Percentiles rank a stretch among this genome's conserved stretches.
phyloP scores from a whole-genome alignment of 2,888 invertebrate species.

The Standfussiana lucernea region DNA sequence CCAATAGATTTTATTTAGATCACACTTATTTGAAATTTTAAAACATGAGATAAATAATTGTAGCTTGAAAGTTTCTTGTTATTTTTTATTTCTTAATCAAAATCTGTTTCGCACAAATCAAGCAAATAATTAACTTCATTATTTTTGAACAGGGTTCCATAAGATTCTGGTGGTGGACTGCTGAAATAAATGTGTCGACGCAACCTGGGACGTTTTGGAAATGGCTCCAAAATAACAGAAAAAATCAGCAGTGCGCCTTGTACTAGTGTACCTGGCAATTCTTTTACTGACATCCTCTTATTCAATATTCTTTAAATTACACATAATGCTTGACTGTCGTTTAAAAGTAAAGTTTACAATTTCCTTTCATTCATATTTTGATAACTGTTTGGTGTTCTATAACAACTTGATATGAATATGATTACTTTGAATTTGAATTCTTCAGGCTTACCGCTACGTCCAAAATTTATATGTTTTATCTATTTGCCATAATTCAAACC shows the following conservation, averaged over 20 bases:
- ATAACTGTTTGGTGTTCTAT: not conserved
- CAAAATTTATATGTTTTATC: slow-evolving; percentile 6
- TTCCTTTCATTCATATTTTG: slow-evolving; percentile 2
- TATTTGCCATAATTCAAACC: slow-evolving; percentile 6
- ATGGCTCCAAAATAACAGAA: not conserved
- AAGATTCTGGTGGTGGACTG: slow-evolving; percentile 30
- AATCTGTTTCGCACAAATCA: slow-evolving; percentile 4
- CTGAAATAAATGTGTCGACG: slow-evolving; percentile 16
- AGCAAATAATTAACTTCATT: slow-evolving; percentile 7
- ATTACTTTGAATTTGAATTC: slow-evolving; percentile 11
- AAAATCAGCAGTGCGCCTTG: slow-evolving; percentile 41
- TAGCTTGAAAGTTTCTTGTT: slow-evolving; percentile 11
- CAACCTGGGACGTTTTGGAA: not conserved
- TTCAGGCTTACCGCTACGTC: slow-evolving; percentile 35
- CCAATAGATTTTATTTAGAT: slow-evolving; percentile 26
- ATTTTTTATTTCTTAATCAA: slow-evolving; percentile 3
- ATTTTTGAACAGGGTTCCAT: slow-evolving; percentile 28
- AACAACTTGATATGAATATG: not conserved
- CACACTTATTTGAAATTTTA: slow-evolving; percentile 22
- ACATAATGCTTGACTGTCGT: not conserved
- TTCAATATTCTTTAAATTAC: slow-evolving; percentile 15
- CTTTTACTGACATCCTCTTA: not conserved
- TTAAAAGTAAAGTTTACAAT: slow-evolving; percentile 22
- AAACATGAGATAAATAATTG: slow-evolving; percentile 23
- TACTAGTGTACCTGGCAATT: not conserved